Evolutionary conservation across 1,140 invertebrate genomes (phyloP), one percentile per base, ranked within the genome.

Genomic region (Penaeus indicus): DNA sequence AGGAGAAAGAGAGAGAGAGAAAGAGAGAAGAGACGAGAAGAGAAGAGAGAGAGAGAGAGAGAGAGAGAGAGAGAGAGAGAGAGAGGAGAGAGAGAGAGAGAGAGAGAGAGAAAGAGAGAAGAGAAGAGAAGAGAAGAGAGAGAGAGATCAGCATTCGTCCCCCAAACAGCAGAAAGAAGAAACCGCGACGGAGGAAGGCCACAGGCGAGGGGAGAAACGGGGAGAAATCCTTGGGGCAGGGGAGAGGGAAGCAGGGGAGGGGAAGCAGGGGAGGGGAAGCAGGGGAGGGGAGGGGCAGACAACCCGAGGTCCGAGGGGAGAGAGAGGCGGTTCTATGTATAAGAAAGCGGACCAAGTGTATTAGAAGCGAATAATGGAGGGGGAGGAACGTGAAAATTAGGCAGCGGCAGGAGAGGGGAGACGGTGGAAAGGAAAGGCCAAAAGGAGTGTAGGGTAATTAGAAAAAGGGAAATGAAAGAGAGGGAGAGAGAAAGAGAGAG

Each of bases 351-450:
- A 8, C 38, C 38, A 42, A 22, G 80, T 22, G 25, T n/a, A 61
- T 25, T 47, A 27, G 38, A 69, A 47, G 60, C 47, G 83, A 84
- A 42, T 61, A 83, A 32, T 64, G 60, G 47, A 64, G 25, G 25
- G 62, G 42, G 60, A 83, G 81, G 61, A 27, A 61, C 63, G 61
- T 83, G 81, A 63, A 64, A 83, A 42, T 42, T 83, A 63, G 81
- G 67, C 63, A 19, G 60, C 81, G 32, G 38, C 38, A 64, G 61
- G 67, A 63, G 67, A 27, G 81, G 81, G 62, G 27, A 63, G 67
- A 38, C 77, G 60, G 32, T 83, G 61, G 81, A 63, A 83, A 64
- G 81, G 63, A 63, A 83, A n/a, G 32, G 25, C 62, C 25, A 82
- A 82, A n/a, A 4, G 38, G 38, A 42, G 38, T 42, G 38, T 7